phyloP scores from a whole-genome alignment of 1,140 invertebrate genomes.

The Camponotus floridanus region DNA sequence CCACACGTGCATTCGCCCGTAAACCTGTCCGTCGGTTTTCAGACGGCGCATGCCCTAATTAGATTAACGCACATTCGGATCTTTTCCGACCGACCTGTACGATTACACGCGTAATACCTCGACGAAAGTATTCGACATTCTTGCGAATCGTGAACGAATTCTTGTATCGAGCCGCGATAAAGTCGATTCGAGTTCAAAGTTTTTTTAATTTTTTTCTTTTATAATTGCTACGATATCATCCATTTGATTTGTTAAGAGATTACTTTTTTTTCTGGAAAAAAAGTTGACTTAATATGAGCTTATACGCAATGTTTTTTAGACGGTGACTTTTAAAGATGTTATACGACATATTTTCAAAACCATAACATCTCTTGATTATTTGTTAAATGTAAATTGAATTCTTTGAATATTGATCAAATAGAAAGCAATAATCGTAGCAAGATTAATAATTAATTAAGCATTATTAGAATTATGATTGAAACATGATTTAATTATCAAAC shows the following conservation, averaged over 20 bases:
- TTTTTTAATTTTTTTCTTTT: background rate
- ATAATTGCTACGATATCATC: background rate
- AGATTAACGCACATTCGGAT: background rate
- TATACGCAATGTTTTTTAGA: background rate
- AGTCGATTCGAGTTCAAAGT: background rate
- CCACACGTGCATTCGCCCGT: conserved; percentile 73
- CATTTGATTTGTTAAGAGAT: background rate
- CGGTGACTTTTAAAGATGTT: background rate
- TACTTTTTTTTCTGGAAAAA: background rate
- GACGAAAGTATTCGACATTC: background rate
- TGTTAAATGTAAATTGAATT: background rate
- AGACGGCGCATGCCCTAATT: background rate
- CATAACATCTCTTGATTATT: background rate
- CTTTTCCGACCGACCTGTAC: background rate
- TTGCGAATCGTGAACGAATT: background rate
- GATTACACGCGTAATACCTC: background rate
- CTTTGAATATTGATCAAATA: background rate
- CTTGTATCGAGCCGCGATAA: background rate
- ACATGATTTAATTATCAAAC: conserved; percentile 30
- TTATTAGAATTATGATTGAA: background rate
- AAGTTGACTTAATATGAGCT: background rate
- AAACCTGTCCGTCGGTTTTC: conserved; percentile 62
- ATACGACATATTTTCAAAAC: background rate
- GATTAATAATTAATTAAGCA: conserved; percentile 12
- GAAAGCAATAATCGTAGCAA: background rate